These are phyloP conservation scores for Polydrusus pterygomalis DNA, from an alignment of 2,888 invertebrate species.

Conservation along the genomic window DNA sequence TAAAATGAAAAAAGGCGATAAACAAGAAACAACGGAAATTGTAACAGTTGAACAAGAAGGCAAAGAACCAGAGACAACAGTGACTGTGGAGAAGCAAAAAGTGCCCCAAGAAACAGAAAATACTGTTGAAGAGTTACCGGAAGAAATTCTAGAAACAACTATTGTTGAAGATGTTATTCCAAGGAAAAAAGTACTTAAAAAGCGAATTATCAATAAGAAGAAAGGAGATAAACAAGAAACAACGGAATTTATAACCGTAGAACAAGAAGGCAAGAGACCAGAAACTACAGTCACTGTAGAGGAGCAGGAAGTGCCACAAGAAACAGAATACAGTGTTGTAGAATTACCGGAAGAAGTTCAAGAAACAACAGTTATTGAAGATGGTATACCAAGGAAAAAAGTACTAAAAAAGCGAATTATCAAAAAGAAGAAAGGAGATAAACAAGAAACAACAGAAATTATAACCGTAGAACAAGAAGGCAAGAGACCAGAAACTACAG, in stretches of 20 bases:
- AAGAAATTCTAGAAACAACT: conserved; percentile 67
- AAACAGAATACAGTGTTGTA: conserved; percentile 48
- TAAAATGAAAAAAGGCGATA: conserved; percentile 40
- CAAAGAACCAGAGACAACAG: conserved; percentile 53
- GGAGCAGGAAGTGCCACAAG: conserved; percentile 55
- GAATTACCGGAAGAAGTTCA: conserved; percentile 63
- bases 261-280: conserved; percentile 69
- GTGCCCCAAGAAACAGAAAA: conserved; percentile 58
- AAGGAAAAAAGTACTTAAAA: conserved; percentile 64
- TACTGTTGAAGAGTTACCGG: conserved; percentile 59
- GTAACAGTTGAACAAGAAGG: conserved; percentile 60
- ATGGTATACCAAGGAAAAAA: conserved; percentile 63
- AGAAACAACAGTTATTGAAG: conserved; percentile 56
- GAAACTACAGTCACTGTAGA: conserved; percentile 64
- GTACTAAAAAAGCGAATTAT: conserved; percentile 65
- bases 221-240: conserved; percentile 66
- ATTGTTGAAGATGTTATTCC: conserved; percentile 62
- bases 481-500: conserved; percentile 64
- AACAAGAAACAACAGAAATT: conserved; percentile 64
- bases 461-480: conserved; percentile 68
- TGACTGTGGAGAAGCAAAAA: conserved; percentile 61
- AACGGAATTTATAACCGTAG: conserved; percentile 71
- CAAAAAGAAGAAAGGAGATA: conserved; percentile 61
- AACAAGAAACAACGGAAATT: conserved; percentile 69
- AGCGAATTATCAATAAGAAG: conserved; percentile 70